phyloP scores from a whole-genome alignment of 2,797 vertebrate species.

The Pygocentrus nattereri region DNA sequence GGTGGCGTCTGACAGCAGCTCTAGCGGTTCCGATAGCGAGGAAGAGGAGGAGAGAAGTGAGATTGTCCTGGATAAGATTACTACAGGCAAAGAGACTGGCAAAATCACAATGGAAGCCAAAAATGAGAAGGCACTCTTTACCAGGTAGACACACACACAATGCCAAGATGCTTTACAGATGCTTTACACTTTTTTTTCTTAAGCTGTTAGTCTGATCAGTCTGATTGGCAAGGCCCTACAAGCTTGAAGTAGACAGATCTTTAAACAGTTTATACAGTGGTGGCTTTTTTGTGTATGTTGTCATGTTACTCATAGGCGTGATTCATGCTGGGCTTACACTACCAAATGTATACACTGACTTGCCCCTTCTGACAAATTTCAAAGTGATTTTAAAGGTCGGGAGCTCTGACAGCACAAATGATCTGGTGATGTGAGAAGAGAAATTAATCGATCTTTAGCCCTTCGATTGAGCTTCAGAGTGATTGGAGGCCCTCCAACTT shows the following conservation, averaged over 20 bases:
- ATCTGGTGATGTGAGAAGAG: too few species aligned
- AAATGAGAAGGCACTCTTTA: slow-evolving; percentile 78
- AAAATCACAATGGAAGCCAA: slow-evolving; percentile 75
- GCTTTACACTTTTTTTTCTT: neutral
- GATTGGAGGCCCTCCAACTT: too few species aligned
- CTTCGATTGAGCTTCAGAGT: too few species aligned
- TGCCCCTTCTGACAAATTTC: too few species aligned
- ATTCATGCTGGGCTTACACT: too few species aligned
- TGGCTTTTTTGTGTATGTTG: too few species aligned
- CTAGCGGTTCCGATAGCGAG: slow-evolving; percentile 86
- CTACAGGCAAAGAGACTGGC: slow-evolving; percentile 68
- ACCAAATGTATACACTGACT: too few species aligned
- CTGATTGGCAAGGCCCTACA: neutral
- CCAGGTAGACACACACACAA: slow-evolving; percentile 65
- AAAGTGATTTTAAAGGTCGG: too few species aligned
- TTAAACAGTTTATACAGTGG: too few species aligned
- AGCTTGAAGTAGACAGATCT: neutral
- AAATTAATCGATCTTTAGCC: too few species aligned
- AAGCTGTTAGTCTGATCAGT: neutral
- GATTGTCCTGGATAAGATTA: slow-evolving; percentile 64
- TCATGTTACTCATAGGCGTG: too few species aligned
- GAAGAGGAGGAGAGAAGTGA: slow-evolving; percentile 82
- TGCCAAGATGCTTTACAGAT: neutral
- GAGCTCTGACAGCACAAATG: too few species aligned
- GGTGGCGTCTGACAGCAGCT: slow-evolving; percentile 90